Percentiles rank a stretch among this genome's conserved stretches.
Evolutionary conservation across 2,113 vertebrate species (phyloP).

Genomic region (Morphnarchus princeps): DNA sequence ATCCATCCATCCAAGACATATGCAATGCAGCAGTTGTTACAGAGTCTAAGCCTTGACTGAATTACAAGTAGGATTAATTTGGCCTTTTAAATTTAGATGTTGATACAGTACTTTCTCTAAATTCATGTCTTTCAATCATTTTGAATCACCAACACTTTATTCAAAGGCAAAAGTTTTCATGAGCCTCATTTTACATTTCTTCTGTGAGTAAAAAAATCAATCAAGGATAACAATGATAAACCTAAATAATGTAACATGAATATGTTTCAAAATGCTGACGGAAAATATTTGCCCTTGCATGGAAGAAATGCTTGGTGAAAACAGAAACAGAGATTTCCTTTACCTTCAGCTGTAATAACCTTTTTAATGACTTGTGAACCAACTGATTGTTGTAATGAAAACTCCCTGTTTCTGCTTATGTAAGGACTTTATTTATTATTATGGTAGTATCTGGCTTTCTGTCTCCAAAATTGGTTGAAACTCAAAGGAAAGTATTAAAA

Average conservation of each 20-base stretch:
- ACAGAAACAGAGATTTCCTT: slow-evolving; percentile 15
- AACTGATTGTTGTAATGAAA: background rate
- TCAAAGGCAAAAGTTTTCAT: background rate
- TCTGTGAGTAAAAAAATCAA: background rate
- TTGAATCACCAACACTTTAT: background rate
- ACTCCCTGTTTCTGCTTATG: slow-evolving; percentile 11
- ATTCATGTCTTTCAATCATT: background rate
- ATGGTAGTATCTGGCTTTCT: background rate
- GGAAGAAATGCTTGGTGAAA: background rate
- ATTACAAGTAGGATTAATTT: background rate
- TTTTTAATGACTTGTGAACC: slow-evolving; percentile 14
- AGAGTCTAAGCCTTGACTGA: background rate
- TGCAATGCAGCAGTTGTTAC: background rate
- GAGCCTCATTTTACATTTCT: background rate
- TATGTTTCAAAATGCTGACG: slow-evolving; percentile 21
- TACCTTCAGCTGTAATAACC: background rate
- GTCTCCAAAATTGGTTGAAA: background rate
- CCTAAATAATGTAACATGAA: background rate
- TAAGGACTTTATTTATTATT: slow-evolving; percentile 27
- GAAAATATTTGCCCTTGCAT: background rate
- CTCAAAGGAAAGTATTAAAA: slow-evolving; percentile 14
- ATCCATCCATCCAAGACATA: background rate
- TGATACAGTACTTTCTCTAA: background rate
- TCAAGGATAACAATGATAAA: background rate
- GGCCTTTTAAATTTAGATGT: background rate